Evolutionary conservation across 2,888 invertebrate species (phyloP).

Genomic region (Microctonus aethiopoides): DNA sequence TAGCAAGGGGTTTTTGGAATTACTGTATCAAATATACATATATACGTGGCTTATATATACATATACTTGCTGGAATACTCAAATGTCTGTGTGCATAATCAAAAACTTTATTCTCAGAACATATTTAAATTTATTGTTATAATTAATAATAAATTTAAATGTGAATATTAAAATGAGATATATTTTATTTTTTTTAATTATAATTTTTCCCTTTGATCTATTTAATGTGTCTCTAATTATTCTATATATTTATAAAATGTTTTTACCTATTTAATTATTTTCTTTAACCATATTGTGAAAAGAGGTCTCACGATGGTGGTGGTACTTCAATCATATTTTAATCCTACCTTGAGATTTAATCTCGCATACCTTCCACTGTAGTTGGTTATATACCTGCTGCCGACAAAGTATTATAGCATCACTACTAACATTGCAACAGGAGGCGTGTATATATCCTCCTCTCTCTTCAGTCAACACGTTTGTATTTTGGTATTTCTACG

Average conservation of each 20-base stretch:
- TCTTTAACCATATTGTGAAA: background rate
- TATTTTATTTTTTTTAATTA: too few species aligned
- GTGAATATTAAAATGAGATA: too few species aligned
- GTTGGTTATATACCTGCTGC: conserved; percentile 1
- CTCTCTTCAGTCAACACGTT: background rate
- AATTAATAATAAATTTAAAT: too few species aligned
- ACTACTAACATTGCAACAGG: background rate
- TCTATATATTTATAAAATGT: background rate
- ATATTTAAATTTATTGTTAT: too few species aligned
- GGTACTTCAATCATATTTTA: conserved; percentile 40
- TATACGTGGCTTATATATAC: background rate
- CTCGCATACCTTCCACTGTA: conserved; percentile 36
- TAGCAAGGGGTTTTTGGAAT: background rate
- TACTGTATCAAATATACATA: background rate
- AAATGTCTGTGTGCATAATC: too few species aligned
- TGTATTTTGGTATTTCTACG: conserved; percentile 23
- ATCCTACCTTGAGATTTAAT: conserved; percentile 42
- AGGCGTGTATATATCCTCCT: background rate
- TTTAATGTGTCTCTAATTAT: too few species aligned
- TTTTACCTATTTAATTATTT: background rate
- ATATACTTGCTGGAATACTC: too few species aligned
- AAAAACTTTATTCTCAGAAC: too few species aligned
- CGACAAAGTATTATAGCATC: conserved; percentile 20
- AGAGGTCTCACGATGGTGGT: background rate
- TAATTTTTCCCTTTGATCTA: too few species aligned